Base-by-base conservation (phyloP, 2,888 invertebrate genomes). In the Meteorus colon region DNA sequence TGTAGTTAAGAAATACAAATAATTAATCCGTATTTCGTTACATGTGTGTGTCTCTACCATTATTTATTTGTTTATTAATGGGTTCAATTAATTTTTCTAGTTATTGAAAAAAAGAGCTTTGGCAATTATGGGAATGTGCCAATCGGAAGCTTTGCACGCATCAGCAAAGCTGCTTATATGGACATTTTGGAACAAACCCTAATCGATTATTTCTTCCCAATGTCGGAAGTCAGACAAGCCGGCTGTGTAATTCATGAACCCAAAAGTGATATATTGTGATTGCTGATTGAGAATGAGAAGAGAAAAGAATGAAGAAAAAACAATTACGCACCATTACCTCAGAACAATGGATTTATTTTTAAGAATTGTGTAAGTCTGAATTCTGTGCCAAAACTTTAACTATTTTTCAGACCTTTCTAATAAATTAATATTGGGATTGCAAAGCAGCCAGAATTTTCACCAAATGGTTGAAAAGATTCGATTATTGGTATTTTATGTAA, bases 301-400 rank as follows among this genome's bases (percentile, higher is more conserved):
- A 68, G 48, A 45, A 37, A 59, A 34, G 10, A 70, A 59, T 10
- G 34, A 12, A 41, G 41, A 12, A 41, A 12, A 70, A 12, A 48
- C 31, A 51, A 27, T 78, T 70, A 76, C 78, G 80, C 71, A 78
- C 80, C 79, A 81, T 81, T 81, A 79, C 77, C 76, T 55, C 65
- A 75, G 79, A 68, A 81, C 79, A 80, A 81, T 78, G 73, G 77
- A 78, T 74, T 79, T 75, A 78, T 51, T 5, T 16, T 34, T 34
- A 14, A 31, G 60, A 2, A 60, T 27, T 34, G 37, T 60, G 14
- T 27, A 19, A 24, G 37, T 24, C 37, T 12, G n/a, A 27, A 37
- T 31, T n/a, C 31, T 48, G 48, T 48, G 55, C 29, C 31, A 51
- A 41, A 51, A 12, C 55, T n/a, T 27, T n/a, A 51, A 69, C 27